A percentile compares a stretch with the other conserved stretches of the same genome.
Evolutionary conservation across 2,888 invertebrate genomes (phyloP).

Genomic region (Petrophora chlorosata): DNA sequence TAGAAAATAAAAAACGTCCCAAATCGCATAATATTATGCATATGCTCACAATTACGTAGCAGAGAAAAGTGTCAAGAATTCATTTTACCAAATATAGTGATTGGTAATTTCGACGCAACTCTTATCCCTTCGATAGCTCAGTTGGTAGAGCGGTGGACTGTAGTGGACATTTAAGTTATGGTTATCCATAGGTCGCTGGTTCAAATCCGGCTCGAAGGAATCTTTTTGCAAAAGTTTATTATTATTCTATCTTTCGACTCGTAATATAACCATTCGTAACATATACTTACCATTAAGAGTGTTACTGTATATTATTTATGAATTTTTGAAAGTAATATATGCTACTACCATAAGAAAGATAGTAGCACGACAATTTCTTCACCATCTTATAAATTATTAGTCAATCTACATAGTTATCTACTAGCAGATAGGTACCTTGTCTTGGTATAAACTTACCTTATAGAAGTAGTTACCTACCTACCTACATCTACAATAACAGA

Average conservation of each 20-base stretch:
- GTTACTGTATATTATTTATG: too few species aligned
- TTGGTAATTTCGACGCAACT: constrained; percentile 73
- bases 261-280: too few species aligned
- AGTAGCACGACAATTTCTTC: too few species aligned
- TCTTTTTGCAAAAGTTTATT: constrained; percentile 28
- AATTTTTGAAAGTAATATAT: too few species aligned
- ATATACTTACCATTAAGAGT: too few species aligned
- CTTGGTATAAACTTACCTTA: not conserved
- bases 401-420: too few species aligned
- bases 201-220: constrained; percentile 84
- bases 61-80: not conserved
- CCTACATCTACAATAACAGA: too few species aligned
- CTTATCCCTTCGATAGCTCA: constrained; percentile 83
- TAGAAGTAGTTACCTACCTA: not conserved
- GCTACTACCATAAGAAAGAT: too few species aligned
- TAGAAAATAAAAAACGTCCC: too few species aligned
- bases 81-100: not conserved
- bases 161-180: constrained; percentile 69
- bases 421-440: not conserved
- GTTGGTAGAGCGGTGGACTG: constrained; percentile 85
- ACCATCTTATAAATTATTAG: too few species aligned
- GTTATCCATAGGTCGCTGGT: constrained; percentile 83
- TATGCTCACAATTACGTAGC: too few species aligned
- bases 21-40: too few species aligned
- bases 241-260: not conserved